Percentiles rank a stretch among this genome's conserved stretches.
phyloP scores from a whole-genome alignment of 2,888 invertebrate species.

The Acholoe squamosa region DNA sequence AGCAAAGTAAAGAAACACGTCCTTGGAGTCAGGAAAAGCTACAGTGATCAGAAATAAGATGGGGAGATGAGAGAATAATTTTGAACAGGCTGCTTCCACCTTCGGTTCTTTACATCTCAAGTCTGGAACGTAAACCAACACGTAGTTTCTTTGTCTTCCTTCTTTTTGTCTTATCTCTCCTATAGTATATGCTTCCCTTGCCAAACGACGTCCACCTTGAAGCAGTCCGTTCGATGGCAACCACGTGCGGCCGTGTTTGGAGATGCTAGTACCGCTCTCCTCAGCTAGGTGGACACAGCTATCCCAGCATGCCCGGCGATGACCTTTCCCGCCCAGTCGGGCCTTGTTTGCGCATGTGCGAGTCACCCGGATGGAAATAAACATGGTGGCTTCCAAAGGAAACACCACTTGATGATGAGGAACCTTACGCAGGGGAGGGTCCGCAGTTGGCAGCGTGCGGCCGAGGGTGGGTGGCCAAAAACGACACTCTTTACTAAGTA shows the following conservation, averaged over 20 bases:
- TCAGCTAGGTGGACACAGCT: conserved; percentile 60
- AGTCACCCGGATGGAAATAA: conserved; percentile 56
- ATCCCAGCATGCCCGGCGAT: conserved; percentile 56
- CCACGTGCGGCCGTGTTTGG: conserved; percentile 35
- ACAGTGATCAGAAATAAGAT: conserved; percentile 10
- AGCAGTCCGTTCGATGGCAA: not conserved
- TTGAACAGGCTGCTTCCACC: not conserved
- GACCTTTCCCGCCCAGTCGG: conserved; percentile 60
- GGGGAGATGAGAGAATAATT: not conserved
- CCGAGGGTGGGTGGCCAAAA: conserved; percentile 39
- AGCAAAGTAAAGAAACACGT: not conserved
- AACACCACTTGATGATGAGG: conserved; percentile 46
- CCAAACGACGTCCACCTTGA: not conserved
- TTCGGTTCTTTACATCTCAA: not conserved
- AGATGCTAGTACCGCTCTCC: conserved; percentile 26
- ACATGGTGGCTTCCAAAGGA: conserved; percentile 10
- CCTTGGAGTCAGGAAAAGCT: not conserved
- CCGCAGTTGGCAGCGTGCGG: not conserved
- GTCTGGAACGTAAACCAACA: conserved; percentile 49
- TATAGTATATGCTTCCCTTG: not conserved
- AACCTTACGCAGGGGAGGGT: conserved; percentile 37
- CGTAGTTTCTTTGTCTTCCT: not conserved
- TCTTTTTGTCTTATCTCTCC: not conserved
- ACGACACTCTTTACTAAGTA: conserved; percentile 47
- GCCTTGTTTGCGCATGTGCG: conserved; percentile 60